Evolutionary conservation across 2,113 vertebrate genomes (phyloP), one percentile per base, ranked within the genome.

Genomic region (Plecotus auritus): DNA sequence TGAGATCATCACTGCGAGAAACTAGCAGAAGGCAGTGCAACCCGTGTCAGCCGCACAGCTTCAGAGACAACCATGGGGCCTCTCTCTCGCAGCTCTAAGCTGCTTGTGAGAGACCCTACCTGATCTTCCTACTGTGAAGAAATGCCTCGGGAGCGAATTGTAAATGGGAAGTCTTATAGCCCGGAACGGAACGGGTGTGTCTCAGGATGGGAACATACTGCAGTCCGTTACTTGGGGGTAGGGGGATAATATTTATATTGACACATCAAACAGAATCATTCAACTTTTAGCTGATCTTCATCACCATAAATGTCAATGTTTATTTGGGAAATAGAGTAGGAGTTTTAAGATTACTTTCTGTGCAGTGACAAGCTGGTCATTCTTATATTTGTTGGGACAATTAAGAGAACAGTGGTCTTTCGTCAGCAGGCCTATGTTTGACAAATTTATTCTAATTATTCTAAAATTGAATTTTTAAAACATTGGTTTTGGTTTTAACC

Each of bases 41-140:
- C 11, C 3, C 23, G 23, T 17, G n/a, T 18, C 35, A 47, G 0
- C 42, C 26, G 0, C 10, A 30, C 18, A 37, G 73, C 85, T 82
- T 61, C n/a, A 3, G 30, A 37, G 78, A 70, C 73, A 83, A 1
- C 92, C 96, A 82, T 81, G 95, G 35, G 95, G 96, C 84, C 89
- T 4, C 81, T 80, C 88, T 74, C 18, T 14, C 81, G 73, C 66
- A 81, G n/a, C n/a, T 12, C 66, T 49, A 4, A 59, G 35, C 30
- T 85, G 26, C 66, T 35, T 28, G 0, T 32, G 32, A 83, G 56
- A 16, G 35, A 49, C 54, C 9, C 14, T 18, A 10, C 30, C 13
- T 16, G 59, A 20, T 89, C 9, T 54, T 70, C 22, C 9, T 18
- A 8, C 9, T 20, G 10, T 32, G 26, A 92, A 40, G n/a, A 84